Percentiles rank a stretch among this genome's conserved stretches.
phyloP scores from a whole-genome alignment of 2,797 vertebrate species.

The Girardinus metallicus region DNA sequence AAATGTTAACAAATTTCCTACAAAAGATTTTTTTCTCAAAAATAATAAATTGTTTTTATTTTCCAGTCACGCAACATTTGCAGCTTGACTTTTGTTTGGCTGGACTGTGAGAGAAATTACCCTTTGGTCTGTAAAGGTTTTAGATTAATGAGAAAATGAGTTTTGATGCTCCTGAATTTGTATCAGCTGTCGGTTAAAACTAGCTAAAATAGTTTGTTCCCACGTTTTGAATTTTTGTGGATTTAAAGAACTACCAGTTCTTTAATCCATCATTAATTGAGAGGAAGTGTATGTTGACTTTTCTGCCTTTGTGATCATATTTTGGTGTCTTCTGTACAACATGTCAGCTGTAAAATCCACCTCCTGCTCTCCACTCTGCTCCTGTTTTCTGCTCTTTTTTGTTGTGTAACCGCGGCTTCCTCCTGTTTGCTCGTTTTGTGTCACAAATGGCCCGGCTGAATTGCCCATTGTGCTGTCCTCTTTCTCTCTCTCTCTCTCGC shows the following conservation, averaged over 20 bases:
- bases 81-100: neutral
- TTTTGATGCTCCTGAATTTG: neutral
- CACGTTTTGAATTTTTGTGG: neutral
- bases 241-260: neutral
- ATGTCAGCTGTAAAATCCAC: neutral
- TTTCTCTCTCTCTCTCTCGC: neutral
- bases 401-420: conserved; percentile 30
- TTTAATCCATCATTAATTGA: neutral
- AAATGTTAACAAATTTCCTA: neutral
- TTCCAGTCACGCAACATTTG: neutral
- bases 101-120: neutral
- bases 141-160: neutral
- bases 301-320: neutral
- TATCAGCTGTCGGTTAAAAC: neutral
- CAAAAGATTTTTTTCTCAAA: neutral
- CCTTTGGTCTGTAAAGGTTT: neutral
- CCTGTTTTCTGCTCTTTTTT: neutral
- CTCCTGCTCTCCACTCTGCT: conserved; percentile 7
- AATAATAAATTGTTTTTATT: neutral
- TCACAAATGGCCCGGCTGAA: conserved; percentile 24
- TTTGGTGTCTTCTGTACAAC: neutral
- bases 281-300: neutral
- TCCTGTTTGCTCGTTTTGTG: conserved; percentile 13
- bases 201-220: neutral
- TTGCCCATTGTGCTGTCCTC: conserved; percentile 15